Evolutionary conservation across 2,888 invertebrate genomes (phyloP), one percentile per base, ranked within the genome.

Genomic region (Mythimna pallens): DNA sequence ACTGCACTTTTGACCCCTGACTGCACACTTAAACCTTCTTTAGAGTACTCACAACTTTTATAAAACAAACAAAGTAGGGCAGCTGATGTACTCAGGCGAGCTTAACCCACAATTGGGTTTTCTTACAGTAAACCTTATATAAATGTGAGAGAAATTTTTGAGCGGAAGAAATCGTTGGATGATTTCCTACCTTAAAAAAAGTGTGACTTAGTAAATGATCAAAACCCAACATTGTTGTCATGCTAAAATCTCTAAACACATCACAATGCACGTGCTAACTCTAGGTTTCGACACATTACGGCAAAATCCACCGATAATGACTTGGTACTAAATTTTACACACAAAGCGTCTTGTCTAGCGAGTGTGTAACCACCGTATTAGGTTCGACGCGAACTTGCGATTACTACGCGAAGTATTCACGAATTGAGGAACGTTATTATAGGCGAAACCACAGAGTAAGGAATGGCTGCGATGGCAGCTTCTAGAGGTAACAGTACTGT

Each of bases 391-490:
- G 52, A 80, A 76, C 59, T 84, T 55, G 43, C 65, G 59, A 76
- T 84, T 81, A 80, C 67, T 57, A 47, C 25, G 54, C 72, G 36
- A 81, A 76, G 30, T 78, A 59, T 83, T 65, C 80, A 67, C 70
- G 81, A 80, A 69, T 81, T 75, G 75, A 22, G 52, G 25, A 70
- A 66, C 76, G 55, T 67, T 74, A 80, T 69, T 59, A 36, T 22
- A 14, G 30, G 55, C 10, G 4, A 14, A 20, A 65, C 59, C 40
- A 61, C 22, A 61, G 61, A 61, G 61, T 9, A 8, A 5, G 22
- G 59, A 59, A 59, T 14, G 22, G 3, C 14, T 0, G 55, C 14
- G 3, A 20, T n/a, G n/a, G 14, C 14, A 25, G 7, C 34, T 34
- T 1, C 0, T 59, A 59, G 12, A 40, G 14, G 10, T 4, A n/a